Conservation (phyloP, 2,888 invertebrate species). For the Drosophila maculinotata region DNA sequence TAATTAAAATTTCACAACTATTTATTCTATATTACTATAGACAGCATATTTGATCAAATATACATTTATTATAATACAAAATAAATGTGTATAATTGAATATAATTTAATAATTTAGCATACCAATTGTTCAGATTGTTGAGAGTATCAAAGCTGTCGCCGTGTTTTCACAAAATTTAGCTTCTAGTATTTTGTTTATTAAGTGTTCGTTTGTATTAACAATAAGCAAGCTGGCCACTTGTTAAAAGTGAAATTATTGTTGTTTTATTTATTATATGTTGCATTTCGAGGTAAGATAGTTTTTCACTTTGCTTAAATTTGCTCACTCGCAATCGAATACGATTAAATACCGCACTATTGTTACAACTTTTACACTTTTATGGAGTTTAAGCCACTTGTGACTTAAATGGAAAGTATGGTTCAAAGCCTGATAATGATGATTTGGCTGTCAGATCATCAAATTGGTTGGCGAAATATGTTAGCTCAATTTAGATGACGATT, state of each 20-base stretch:
- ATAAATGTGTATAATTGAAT: too few relatives aligned
- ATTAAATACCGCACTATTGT: constrained; percentile 3
- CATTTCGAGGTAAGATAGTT: neutral
- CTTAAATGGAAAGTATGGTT: constrained; percentile 47
- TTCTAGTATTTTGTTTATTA: constrained; percentile 43
- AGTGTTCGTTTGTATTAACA: constrained; percentile 31
- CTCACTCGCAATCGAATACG: constrained; percentile 5
- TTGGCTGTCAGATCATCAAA: constrained; percentile 43
- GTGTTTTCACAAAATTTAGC: neutral
- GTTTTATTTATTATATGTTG: constrained; percentile 34
- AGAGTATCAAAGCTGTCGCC: constrained; percentile 22
- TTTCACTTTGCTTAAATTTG: neutral
- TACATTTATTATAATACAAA: too few relatives aligned
- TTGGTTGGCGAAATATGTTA: constrained; percentile 52
- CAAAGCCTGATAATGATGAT: constrained; percentile 30
- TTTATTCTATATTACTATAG: neutral
- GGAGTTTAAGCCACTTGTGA: neutral
- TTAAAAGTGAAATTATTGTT: constrained; percentile 78
- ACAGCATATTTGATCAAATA: too few relatives aligned
- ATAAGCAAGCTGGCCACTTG: constrained; percentile 55
- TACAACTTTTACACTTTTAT: constrained; percentile 1
- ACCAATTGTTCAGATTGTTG: too few relatives aligned
- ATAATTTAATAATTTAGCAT: too few relatives aligned
- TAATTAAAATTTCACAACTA: too few relatives aligned
- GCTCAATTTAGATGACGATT: constrained; percentile 62